Percentiles rank a stretch among this genome's conserved stretches.
phyloP scores from a whole-genome alignment of 2,113 vertebrate species.

The Labeo catla region DNA sequence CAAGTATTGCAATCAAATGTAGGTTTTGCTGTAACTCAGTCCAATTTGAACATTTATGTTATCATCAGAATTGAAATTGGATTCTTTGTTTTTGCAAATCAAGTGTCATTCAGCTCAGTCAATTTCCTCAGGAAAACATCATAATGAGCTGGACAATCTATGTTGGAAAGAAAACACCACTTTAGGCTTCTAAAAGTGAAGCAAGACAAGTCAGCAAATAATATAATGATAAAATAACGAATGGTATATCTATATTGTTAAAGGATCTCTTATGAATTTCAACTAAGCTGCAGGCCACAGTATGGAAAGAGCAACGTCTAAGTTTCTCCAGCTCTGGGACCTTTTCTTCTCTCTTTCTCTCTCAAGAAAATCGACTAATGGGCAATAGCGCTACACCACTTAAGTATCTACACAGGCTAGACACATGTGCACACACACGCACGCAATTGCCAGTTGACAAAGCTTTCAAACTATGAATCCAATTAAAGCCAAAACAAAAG shows the following conservation, averaged over 20 bases:
- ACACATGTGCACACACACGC: neutral
- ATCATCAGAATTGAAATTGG: neutral
- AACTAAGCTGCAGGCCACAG: neutral
- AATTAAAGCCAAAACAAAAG: conserved; percentile 72
- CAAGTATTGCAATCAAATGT: neutral
- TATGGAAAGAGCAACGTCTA: neutral
- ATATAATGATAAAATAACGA: conserved; percentile 23
- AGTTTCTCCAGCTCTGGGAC: neutral
- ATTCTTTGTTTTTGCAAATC: neutral
- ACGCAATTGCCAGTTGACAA: conserved; percentile 49
- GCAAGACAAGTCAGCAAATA: conserved; percentile 1
- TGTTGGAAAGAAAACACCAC: neutral
- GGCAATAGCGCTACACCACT: neutral
- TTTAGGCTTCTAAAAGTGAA: neutral
- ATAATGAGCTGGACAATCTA: neutral
- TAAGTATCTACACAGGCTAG: conserved; percentile 25
- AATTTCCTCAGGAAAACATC: neutral
- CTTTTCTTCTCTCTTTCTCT: conserved; percentile 5
- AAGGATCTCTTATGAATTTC: conserved; percentile 22
- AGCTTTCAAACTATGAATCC: conserved; percentile 65
- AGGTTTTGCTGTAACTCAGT: neutral
- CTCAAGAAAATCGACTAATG: conserved; percentile 29
- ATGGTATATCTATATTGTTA: neutral
- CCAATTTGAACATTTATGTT: neutral
- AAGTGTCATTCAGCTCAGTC: neutral